These are phyloP conservation scores for Zeus faber DNA, from an alignment of 2,113 vertebrate species.

Conservation along the genomic window DNA sequence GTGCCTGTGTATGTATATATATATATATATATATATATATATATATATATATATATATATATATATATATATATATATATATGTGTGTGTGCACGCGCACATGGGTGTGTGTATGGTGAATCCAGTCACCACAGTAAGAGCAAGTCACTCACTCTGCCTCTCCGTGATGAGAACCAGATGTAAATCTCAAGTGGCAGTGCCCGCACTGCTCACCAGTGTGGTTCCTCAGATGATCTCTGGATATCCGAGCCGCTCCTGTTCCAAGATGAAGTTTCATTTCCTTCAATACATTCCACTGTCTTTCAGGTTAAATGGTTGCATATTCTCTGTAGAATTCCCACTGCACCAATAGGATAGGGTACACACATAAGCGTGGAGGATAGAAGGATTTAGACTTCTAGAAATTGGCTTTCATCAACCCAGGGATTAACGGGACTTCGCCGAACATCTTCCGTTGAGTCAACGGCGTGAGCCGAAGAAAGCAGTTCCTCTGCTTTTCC, in stretches of 20 bases:
- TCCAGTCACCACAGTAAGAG: constrained; percentile 55
- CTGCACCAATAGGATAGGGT: no score
- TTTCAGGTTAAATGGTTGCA: no score
- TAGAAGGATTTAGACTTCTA: no score
- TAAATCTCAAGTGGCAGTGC: constrained; percentile 51
- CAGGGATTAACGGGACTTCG: constrained; percentile 3
- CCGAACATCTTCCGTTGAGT: constrained; percentile 19
- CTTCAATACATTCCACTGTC: no score
- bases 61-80: not conserved
- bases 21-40: constrained; percentile 16
- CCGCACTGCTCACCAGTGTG: constrained; percentile 60
- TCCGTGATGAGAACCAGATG: constrained; percentile 70
- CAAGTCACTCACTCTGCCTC: constrained; percentile 48
- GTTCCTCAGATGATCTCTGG: constrained; percentile 48
- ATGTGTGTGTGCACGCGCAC: constrained; percentile 11
- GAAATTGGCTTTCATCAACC: no score
- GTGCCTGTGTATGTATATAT: constrained; percentile 23
- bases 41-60: not conserved
- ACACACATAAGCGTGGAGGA: no score
- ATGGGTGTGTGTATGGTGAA: constrained; percentile 31
- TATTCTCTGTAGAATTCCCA: no score
- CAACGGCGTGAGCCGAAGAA: constrained; percentile 10
- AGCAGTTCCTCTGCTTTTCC: constrained; percentile 5
- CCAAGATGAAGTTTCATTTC: no score
- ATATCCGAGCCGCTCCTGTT: constrained; percentile 14